These are phyloP conservation scores for Arvicanthis niloticus DNA, from an alignment of 2,113 vertebrate species.

Conservation along the genomic window DNA sequence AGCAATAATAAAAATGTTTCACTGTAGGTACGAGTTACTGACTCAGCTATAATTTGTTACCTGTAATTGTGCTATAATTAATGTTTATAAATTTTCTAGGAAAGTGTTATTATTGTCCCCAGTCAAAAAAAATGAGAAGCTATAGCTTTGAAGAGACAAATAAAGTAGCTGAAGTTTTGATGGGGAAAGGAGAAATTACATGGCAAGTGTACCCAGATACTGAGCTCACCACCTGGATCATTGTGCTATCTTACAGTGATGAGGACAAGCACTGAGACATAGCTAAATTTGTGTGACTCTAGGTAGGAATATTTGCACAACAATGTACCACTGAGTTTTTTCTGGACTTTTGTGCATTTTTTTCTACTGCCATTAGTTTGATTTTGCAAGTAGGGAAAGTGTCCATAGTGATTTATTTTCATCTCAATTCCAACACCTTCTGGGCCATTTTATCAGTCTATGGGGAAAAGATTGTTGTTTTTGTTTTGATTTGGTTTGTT, in stretches of 20 bases:
- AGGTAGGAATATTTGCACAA: neutral
- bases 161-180: neutral
- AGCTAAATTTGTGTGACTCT: neutral
- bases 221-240: neutral
- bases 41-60: neutral
- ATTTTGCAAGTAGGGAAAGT: slow-evolving; percentile 41
- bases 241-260: rapidly evolving
- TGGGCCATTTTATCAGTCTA: slow-evolving; percentile 40
- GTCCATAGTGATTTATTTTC: slow-evolving; percentile 66
- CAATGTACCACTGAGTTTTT: neutral
- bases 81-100: neutral
- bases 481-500: slow-evolving; percentile 47
- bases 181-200: neutral
- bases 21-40: neutral
- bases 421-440: slow-evolving; percentile 44
- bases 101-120: neutral
- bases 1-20: neutral
- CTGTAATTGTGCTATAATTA: neutral
- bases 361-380: neutral
- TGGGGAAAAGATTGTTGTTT: slow-evolving; percentile 50
- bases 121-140: slow-evolving; percentile 19
- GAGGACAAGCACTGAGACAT: neutral
- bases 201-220: neutral
- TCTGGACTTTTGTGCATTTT: neutral
- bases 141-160: neutral